Conservation (phyloP, 2,113 vertebrate genomes). For the Elgaria multicarinata region DNA sequence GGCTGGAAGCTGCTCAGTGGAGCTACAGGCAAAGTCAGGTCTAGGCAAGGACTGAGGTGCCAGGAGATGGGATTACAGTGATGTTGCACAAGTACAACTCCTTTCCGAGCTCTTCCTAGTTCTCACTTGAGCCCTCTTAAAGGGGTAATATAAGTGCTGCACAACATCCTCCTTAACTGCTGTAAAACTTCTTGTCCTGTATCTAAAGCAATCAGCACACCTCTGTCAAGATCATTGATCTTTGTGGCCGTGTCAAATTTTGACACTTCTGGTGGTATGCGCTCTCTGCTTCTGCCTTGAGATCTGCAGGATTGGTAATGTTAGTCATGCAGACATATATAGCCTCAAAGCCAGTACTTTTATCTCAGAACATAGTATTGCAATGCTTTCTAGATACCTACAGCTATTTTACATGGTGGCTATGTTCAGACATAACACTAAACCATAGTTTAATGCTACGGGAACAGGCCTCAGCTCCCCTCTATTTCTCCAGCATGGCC, state of each 20-base stretch:
- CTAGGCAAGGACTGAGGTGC: background rate
- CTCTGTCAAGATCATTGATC: background rate
- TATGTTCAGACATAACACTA: background rate
- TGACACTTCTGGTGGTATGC: background rate
- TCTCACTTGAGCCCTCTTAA: background rate
- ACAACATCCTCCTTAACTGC: background rate
- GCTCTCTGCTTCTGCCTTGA: too few relatives aligned
- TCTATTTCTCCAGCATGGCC: background rate
- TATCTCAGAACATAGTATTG: background rate
- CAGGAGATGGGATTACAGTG: background rate
- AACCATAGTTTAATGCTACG: background rate
- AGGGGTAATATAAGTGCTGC: background rate
- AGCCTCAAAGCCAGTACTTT: background rate
- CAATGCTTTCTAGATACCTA: background rate
- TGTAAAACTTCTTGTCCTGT: background rate
- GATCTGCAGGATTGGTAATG: background rate
- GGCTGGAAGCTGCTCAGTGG: background rate
- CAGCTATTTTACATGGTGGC: background rate
- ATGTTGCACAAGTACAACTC: background rate
- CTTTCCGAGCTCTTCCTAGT: background rate
- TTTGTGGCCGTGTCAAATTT: background rate
- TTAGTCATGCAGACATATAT: background rate
- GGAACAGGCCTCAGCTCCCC: background rate
- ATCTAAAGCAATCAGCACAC: background rate
- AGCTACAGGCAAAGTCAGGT: background rate